These are phyloP conservation scores for Plecturocebus donacophilus DNA, from an alignment of 2,113 vertebrate genomes.

Conservation along the genomic window DNA sequence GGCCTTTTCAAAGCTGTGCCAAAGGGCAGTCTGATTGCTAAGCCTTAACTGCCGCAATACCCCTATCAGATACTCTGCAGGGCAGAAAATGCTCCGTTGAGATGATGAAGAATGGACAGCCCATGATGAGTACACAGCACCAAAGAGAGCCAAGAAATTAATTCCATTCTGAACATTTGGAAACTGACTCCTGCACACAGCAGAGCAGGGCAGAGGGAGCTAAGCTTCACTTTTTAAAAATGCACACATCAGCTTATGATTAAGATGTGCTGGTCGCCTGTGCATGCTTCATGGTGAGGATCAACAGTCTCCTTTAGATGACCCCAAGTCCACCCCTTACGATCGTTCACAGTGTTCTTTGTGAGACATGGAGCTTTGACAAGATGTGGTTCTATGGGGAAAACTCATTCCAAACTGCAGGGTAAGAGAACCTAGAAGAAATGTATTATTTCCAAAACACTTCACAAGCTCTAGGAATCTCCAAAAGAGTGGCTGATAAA, in stretches of 20 bases:
- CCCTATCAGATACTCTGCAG: not conserved
- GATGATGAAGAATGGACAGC: constrained; percentile 44
- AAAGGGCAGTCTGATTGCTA: constrained; percentile 42
- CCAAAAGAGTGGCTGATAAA: constrained; percentile 9
- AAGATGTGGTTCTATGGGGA: not conserved
- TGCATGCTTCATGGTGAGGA: not conserved
- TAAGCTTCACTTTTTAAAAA: not conserved
- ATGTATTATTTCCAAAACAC: not conserved
- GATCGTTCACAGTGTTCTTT: not conserved
- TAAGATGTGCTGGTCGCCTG: not conserved
- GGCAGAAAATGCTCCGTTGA: not conserved
- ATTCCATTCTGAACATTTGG: constrained; percentile 30
- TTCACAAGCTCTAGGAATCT: not conserved
- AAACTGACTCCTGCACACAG: not conserved
- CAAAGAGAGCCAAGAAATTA: constrained; percentile 54
- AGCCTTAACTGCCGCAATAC: not conserved
- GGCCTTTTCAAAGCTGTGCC: not conserved
- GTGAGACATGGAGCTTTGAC: not conserved
- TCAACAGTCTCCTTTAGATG: not conserved
- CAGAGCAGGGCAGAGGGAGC: not conserved
- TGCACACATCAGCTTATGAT: not conserved
- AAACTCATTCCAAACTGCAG: not conserved
- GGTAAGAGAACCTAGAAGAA: not conserved
- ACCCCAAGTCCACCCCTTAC: not conserved
- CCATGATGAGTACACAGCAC: not conserved